Evolutionary conservation across 2,113 vertebrate genomes (phyloP), one percentile per base, ranked within the genome.

Genomic region (Plecotus auritus): DNA sequence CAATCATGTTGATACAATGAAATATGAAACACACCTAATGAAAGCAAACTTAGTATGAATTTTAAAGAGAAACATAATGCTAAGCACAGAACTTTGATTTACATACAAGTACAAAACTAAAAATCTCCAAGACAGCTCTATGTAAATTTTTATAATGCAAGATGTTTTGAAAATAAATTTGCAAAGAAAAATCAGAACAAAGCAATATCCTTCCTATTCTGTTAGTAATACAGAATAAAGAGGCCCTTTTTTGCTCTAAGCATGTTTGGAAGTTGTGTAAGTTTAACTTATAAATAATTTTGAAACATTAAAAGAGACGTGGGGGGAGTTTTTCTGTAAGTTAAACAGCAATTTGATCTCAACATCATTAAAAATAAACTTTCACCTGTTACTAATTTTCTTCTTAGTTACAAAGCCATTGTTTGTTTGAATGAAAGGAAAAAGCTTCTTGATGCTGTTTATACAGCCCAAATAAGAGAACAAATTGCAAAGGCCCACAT

Each of bases 361-460:
- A 90, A 59, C 84, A 72, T 94, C 91, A 94, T 97, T 95, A 96
- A 97, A 97, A 97, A 93, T 96, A 97, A 96, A 96, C 93, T 95
- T 96, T 96, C 96, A 97, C 97, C 96, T 97, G 97, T 97, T 96
- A 94, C 94, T 97, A 96, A 97, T 97, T 97, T 97, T 97, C 93
- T 93, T 96, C 95, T 94, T 95, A 87, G 91, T 93, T 97, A 91
- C 93, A 96, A 95, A 95, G 96, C 37, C 97, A 96, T 96, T 97
- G 96, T 97, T 97, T 97, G 92, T 95, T 97, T 97, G 92, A 97
- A 95, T 87, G 78, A 96, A 94, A 95, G 81, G 86, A 59, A 85
- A 95, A 89, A 90, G 76, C 72, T 87, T 93, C 76, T 84, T 93
- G 91, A 93, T 95, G 91, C 70, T 95, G 85, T 97, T 96, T 97